These are phyloP conservation scores for Ditylenchus dipsaci DNA, from an alignment of 1,140 invertebrate genomes.

Conservation along the genomic window DNA sequence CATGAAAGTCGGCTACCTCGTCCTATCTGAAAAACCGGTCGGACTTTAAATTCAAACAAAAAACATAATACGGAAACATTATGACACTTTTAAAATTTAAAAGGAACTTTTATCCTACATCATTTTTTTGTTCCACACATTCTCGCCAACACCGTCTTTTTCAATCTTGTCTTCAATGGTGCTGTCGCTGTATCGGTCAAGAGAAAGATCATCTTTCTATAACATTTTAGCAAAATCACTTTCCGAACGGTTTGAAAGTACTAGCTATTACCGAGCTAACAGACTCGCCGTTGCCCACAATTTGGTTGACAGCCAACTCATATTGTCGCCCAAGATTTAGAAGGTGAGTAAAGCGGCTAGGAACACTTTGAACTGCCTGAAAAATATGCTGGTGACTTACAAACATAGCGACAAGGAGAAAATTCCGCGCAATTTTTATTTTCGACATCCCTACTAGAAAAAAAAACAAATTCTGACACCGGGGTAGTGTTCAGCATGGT, in stretches of 20 bases:
- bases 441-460: no score
- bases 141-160: background rate
- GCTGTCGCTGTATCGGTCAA: conserved; percentile 30
- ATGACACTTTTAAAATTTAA: background rate
- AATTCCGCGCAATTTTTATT: no score
- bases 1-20: no score
- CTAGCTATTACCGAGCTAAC: background rate
- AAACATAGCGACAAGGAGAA: no score
- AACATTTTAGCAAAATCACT: background rate
- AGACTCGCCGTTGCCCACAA: background rate
- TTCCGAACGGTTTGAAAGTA: background rate
- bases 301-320: background rate
- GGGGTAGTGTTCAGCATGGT: no score
- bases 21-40: no score
- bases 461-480: no score
- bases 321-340: background rate
- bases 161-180: conserved; percentile 25
- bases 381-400: no score
- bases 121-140: conserved; percentile 11
- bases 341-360: background rate
- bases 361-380: background rate
- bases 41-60: no score
- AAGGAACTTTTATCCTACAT: conserved; percentile 3
- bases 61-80: no score
- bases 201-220: conserved; percentile 18